These are phyloP conservation scores for Varanus salvator DNA, from an alignment of 2,113 vertebrate genomes.

Conservation along the genomic window DNA sequence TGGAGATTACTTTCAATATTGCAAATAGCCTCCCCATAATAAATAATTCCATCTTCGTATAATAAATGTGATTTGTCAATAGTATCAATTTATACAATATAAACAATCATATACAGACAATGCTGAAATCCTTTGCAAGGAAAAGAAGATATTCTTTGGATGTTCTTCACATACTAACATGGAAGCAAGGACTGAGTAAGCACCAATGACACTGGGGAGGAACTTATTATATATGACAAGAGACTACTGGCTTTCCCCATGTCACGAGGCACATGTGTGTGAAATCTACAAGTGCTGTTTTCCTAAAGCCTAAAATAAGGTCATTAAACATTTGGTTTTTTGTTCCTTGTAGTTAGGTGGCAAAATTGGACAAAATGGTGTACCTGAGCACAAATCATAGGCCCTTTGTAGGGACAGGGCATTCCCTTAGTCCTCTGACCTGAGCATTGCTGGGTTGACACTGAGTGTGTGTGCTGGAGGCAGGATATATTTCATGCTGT, in stretches of 20 bases:
- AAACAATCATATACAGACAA: accelerated
- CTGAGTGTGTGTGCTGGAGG: no score
- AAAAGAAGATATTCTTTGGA: background rate
- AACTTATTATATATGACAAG: background rate
- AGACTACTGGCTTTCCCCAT: background rate
- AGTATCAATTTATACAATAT: background rate
- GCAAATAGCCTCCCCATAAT: background rate
- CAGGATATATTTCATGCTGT: background rate
- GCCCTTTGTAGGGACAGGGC: background rate
- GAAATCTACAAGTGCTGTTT: background rate
- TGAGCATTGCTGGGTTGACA: background rate
- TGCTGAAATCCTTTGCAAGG: accelerated
- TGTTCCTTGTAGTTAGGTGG: background rate
- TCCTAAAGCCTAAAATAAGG: background rate
- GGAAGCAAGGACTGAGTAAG: conserved; percentile 3
- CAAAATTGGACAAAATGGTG: background rate
- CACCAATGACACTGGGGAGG: background rate
- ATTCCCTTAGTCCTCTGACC: background rate
- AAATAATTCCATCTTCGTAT: conserved; percentile 15
- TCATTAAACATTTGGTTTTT: background rate
- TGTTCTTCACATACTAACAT: background rate
- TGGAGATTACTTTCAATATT: background rate
- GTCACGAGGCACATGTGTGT: background rate
- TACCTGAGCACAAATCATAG: background rate
- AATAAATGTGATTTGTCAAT: background rate